These are phyloP conservation scores for Pollimyrus isidori DNA, from an alignment of 2,113 vertebrate species.

Conservation along the genomic window DNA sequence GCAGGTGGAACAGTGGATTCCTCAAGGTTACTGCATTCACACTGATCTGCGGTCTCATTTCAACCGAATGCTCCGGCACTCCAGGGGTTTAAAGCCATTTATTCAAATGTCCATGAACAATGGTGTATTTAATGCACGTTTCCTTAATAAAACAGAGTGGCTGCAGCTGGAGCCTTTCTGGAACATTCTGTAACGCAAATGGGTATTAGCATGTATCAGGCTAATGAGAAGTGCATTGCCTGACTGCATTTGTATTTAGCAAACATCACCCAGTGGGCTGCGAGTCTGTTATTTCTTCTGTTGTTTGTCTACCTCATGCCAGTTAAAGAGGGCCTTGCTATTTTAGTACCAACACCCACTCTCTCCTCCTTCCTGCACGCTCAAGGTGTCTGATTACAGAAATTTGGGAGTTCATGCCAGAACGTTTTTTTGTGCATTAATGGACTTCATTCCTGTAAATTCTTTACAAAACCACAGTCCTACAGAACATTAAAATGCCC, in stretches of 20 bases:
- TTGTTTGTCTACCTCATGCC: slow-evolving; percentile 2
- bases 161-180: neutral
- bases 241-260: neutral
- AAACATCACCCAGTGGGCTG: slow-evolving; percentile 1
- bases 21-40: neutral
- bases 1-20: neutral
- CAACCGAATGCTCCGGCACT: neutral
- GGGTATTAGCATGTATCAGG: neutral
- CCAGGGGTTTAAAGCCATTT: neutral
- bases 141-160: neutral
- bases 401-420: neutral
- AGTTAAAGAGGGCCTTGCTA: neutral
- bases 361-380: neutral
- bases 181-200: neutral
- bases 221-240: slow-evolving; percentile 1
- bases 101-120: neutral
- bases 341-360: neutral
- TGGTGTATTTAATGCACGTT: neutral
- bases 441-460: neutral
- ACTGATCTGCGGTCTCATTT: neutral
- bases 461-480: neutral
- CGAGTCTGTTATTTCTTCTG: neutral
- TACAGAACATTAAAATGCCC: neutral
- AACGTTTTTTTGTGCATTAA: neutral
- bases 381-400: neutral